Percentiles rank a stretch among this genome's conserved stretches.
Evolutionary conservation across 2,888 invertebrate species (phyloP).

Genomic region (Anthophora plumipes): DNA sequence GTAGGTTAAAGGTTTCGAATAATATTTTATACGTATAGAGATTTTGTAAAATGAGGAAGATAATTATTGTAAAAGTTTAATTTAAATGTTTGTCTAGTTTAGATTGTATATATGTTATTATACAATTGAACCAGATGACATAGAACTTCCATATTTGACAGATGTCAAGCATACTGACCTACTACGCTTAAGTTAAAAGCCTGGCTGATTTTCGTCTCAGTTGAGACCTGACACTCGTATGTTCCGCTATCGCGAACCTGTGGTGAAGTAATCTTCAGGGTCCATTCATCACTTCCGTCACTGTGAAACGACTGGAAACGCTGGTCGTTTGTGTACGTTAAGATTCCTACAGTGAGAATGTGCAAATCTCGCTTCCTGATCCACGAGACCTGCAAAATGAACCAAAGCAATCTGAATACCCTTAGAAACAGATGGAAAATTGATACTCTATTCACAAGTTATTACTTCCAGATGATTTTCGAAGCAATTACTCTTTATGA

Average conservation of each 20-base stretch:
- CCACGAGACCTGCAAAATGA: constrained; percentile 91
- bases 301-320: constrained; percentile 90
- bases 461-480: neutral
- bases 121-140: too few species aligned
- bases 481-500: neutral
- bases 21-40: too few species aligned
- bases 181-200: constrained; percentile 91
- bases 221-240: constrained; percentile 92
- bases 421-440: neutral
- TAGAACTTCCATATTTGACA: too few species aligned
- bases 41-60: too few species aligned
- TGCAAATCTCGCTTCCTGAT: constrained; percentile 93
- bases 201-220: constrained; percentile 91
- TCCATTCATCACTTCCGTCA: constrained; percentile 91
- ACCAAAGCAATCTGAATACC: neutral
- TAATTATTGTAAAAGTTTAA: too few species aligned
- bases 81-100: too few species aligned
- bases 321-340: constrained; percentile 91
- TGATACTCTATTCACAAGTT: neutral
- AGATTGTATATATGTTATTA: too few species aligned
- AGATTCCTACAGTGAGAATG: constrained; percentile 89
- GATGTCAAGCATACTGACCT: constrained; percentile 87
- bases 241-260: constrained; percentile 89
- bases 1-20: too few species aligned
- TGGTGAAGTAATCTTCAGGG: constrained; percentile 89